Base-by-base conservation (phyloP, 2,888 invertebrate species). In the Chouioia cunea region DNA sequence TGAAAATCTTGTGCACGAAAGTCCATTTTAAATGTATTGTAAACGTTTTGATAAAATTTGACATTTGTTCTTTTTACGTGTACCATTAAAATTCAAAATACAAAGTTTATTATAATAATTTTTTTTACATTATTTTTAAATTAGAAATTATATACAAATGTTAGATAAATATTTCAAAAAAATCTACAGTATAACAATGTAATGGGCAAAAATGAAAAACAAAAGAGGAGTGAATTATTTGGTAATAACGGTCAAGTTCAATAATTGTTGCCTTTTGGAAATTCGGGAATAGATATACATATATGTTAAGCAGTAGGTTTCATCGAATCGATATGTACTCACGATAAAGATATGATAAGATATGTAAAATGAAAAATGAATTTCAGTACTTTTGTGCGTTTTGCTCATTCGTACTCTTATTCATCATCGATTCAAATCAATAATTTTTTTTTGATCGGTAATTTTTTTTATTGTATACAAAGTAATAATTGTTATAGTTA, bases 301-400 rank as follows among this genome's bases (percentile, higher is more conserved):
- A 43, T n/a, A 36, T 36, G 6, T 15, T n/a, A 23, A 57, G 50
- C 43, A 22, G 36, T 20, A 57, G 20, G 10, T 66, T 52, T 12
- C 27, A 54, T 64, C 50, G 2, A 20, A 48, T 66, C 54, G 73
- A 73, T 73, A 73, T 73, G 73, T 57, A 62, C 18, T 53, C 43
- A 47, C 4, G 56, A 63, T 58, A 53, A 52, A 70, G 69, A 73
- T 66, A 73, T 62, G 73, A 62, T 62, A 44, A 3, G 70, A 73
- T 73, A 70, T 73, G 70, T 62, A 20, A 56, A 12, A 46, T 56
- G 57, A 67, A 58, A 60, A 12, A 14, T 46, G 56, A 63, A 69
- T 67, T 46, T 71, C 27, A 46, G 53, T 65, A 60, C 22, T 65
- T 60, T 70, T 70, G 65, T 65, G 70, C 70, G 62, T 56, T 65